Percentiles rank a stretch among this genome's conserved stretches.
These are phyloP conservation scores for Gambelia wislizenii DNA, from an alignment of 2,797 vertebrate genomes.

Conservation along the genomic window DNA sequence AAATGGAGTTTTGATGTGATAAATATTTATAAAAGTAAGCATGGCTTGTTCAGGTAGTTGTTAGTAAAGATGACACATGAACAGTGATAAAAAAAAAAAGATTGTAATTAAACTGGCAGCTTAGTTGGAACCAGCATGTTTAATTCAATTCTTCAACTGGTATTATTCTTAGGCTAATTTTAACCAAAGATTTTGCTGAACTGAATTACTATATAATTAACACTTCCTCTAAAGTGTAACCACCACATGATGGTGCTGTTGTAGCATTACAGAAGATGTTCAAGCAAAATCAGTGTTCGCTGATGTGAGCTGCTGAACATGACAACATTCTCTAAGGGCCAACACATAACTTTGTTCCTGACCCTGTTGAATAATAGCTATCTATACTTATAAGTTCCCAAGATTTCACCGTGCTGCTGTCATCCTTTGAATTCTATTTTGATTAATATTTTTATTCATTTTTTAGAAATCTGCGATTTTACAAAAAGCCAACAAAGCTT, in stretches of 20 bases:
- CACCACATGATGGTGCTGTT: slow-evolving; percentile 78
- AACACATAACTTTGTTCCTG: background rate
- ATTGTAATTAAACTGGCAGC: background rate
- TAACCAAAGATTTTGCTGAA: background rate
- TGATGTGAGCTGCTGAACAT: background rate
- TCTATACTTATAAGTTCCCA: too few species aligned
- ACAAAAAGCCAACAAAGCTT: background rate
- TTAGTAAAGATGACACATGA: background rate
- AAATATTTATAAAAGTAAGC: background rate
- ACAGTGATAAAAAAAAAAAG: background rate
- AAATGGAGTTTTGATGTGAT: background rate
- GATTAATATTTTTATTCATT: background rate
- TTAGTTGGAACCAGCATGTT: background rate
- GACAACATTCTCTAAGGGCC: background rate
- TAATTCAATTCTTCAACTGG: background rate
- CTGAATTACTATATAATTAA: background rate
- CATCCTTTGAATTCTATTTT: background rate
- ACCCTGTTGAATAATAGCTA: background rate
- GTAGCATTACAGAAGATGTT: slow-evolving; percentile 19
- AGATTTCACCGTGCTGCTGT: background rate
- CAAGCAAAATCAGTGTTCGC: background rate
- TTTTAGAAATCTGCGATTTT: background rate
- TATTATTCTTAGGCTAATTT: background rate
- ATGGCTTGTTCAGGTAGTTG: background rate
- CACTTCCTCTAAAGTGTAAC: background rate